Base-by-base conservation (phyloP, 1,140 invertebrate genomes). In the Drosophila sturtevanti region DNA sequence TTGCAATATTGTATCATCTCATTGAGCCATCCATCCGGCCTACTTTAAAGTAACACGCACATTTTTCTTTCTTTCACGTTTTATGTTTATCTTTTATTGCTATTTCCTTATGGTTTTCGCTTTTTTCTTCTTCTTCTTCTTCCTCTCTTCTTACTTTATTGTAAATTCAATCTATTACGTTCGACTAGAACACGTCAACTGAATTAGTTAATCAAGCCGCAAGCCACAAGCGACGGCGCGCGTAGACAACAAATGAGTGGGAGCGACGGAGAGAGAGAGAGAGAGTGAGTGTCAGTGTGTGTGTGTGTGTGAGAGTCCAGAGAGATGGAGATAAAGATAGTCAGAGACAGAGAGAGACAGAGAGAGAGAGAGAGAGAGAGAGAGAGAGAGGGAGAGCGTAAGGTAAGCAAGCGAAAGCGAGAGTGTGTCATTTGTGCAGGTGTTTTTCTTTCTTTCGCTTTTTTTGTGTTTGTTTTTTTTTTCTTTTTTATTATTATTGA, bases 131-230 rank as follows among this genome's bases (percentile, higher is more conserved):
- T 58, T 21, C 35, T 4, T 48, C 18, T 48, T 37, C 11, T 14
- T 31, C 51, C n/a, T 22, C 9, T 61, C 11, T 62, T 62, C 7
- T 62, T 61, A 34, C 16, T n/a, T 27, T 52, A 64, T 65, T 61
- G 52, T 31, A 68, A 68, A 66, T 78, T 75, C 85, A 84, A 80
- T 89, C 84, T 89, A 84, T 89, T 78, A 74, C 78, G 80, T 68
- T 75, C 82, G 84, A 81, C 77, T 90, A 90, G 89, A 90, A 90
- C 84, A 89, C 84, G 89, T 89, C 89, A 89, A 90, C 89, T 90
- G 86, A 90, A 90, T 90, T 90, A 90, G 79, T 90, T 90, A 89
- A 90, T 90, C 89, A 89, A 76, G 72, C 71, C 38, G 71, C 78
- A 89, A 89, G 89, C 80, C 84, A 60, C 72, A 81, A 87, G 74